Base-by-base conservation (phyloP, 1,140 invertebrate genomes). In the Drosophila rufa region DNA sequence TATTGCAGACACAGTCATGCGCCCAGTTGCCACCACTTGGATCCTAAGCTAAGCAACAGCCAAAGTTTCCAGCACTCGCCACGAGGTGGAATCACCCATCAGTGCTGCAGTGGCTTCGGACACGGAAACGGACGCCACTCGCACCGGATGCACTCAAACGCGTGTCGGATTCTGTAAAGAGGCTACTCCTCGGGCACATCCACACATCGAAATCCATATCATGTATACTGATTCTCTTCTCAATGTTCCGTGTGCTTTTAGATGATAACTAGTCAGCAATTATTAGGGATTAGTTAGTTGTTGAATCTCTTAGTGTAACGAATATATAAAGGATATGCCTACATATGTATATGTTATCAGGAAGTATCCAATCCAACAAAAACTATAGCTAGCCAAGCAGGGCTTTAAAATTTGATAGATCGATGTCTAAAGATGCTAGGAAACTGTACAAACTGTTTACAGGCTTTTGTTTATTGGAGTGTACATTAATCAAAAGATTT, bases 141-240 rank as follows among this genome's bases (percentile, higher is more conserved):
- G 56, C 91, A 93, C 75, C 79, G 91, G 47, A 90, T 93, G 80
- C 92, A 93, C 76, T 93, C 92, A 7, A 93, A 92, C 55, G 92
- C 92, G 50, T 93, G 92, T 62, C 58, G 68, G 8, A 74, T 93
- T 27, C 74, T 93, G 33, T 93, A 93, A 57, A 80, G 66, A 40
- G 51, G 14, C 4, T 9, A 33, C 2, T 15, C 7, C 15, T 11
- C 17, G 12, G 9, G 27, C 27, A 25, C 55, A 51, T 14, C 30
- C 12, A 50, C 55, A 66, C 27, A 45, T 33, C 53, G 43, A 45
- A 48, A 30, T 65, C 62, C 79, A 77, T 74, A 84, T 87, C 77
- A 64, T 45, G 55, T 51, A 60, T 40, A 73, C 67, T 14, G 43
- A 57, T 67, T 64, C 62, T 76, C 47, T 42, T 48, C 58, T 86